phyloP scores from a whole-genome alignment of 2,113 vertebrate genomes.

The Carettochelys insculpta region DNA sequence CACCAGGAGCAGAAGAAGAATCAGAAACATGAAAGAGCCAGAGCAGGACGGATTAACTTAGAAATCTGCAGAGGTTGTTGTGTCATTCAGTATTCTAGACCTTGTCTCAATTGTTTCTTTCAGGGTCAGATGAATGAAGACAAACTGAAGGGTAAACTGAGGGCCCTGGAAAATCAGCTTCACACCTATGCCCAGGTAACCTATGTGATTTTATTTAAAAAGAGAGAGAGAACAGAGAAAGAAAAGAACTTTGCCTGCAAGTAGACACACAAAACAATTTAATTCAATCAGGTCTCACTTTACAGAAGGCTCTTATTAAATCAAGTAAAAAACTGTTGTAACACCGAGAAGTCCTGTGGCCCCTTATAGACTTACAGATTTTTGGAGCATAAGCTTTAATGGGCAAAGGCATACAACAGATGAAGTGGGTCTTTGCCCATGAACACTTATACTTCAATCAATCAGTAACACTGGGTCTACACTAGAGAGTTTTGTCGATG shows the following conservation, averaged over 20 bases:
- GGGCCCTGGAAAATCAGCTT: constrained; percentile 88
- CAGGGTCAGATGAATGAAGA: constrained; percentile 92
- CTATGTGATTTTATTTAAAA: background rate
- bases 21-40: background rate
- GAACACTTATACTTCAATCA: too few species aligned
- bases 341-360: too few species aligned
- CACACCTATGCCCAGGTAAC: constrained; percentile 90
- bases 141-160: constrained; percentile 86
- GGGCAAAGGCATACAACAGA: too few species aligned
- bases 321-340: background rate
- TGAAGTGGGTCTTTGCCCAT: too few species aligned
- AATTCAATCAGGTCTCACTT: background rate
- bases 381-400: too few species aligned
- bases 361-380: too few species aligned
- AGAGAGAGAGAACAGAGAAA: background rate
- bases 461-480: too few species aligned
- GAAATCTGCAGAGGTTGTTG: background rate
- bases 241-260: background rate
- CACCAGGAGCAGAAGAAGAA: background rate
- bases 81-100: background rate
- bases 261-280: background rate
- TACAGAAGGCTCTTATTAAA: constrained; percentile 25
- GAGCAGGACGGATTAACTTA: rapidly evolving
- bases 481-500: too few species aligned
- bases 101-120: background rate